Base-by-base conservation (phyloP, 2,888 invertebrate genomes). In the Lycocerus yunnanus region DNA sequence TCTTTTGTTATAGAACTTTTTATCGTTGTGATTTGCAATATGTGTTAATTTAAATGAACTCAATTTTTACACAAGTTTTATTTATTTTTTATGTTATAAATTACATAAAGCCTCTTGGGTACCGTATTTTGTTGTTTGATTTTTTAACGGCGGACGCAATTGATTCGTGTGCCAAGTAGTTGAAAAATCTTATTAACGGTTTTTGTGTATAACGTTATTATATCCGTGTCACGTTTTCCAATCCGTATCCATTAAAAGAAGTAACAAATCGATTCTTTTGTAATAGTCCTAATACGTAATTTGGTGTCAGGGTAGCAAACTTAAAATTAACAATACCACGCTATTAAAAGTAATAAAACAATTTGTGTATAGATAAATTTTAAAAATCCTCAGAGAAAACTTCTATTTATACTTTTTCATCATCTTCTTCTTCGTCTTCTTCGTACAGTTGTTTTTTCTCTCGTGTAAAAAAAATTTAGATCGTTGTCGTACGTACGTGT, bases 231-330 rank as follows among this genome's bases (percentile, higher is more conserved):
- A 43, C 63, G 27, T 21, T 65, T 66, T 69, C 58, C 69, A 75
- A 75, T 75, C 75, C 75, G 75, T 75, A 75, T 75, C 75, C 75
- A 75, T 43, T 72, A 69, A 72, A 75, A 66, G 69, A 69, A 66
- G 43, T 43, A 63, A 63, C 61, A 63, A 63, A n/a, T n/a, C 16
- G 18, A 18, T 63, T 18, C 20, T 60, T 60, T 63, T 72, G 72
- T 66, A 67, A 72, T 73, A 76, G 74, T 76, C 92, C 92, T 93
- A 92, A 93, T 94, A 93, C 94, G 93, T 94, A 94, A 94, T 93
- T 93, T 93, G 92, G 92, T 93, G 93, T 93, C 93, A 94, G 94
- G 94, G 93, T 94, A 91, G 91, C 89, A 86, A 85, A 85, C 82
- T 81, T 81, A 82, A 82, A 83, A 82, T 83, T 82, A 84, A 83